A percentile compares a stretch with the other conserved stretches of the same genome.
These are phyloP conservation scores for Hormiphora californensis DNA, from an alignment of 37 sponge, comb jelly and placozoan genomes.

Conservation along the genomic window DNA sequence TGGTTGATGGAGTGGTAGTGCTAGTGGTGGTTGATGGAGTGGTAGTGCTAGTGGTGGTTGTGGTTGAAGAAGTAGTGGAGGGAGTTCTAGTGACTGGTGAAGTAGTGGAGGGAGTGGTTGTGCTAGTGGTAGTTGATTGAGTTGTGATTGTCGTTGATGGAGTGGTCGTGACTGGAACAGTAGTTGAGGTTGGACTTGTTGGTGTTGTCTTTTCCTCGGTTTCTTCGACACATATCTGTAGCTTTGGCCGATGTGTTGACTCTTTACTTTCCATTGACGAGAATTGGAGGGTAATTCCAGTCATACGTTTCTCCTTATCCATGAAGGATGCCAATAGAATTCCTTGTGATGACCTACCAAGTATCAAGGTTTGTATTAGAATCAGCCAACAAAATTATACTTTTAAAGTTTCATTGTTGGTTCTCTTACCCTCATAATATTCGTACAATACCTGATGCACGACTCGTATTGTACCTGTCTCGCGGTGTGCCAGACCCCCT, in stretches of 20 bases:
- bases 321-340: too few relatives aligned
- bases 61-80: not conserved
- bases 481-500: too few relatives aligned
- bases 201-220: not conserved
- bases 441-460: too few relatives aligned
- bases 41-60: not conserved
- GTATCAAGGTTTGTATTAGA: too few relatives aligned
- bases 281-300: not conserved
- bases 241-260: not conserved
- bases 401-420: too few relatives aligned
- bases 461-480: too few relatives aligned
- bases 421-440: too few relatives aligned
- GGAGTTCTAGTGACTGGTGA: not conserved
- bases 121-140: not conserved
- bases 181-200: not conserved
- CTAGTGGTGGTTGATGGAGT: not conserved
- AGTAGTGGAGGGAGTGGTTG: not conserved
- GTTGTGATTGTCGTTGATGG: not conserved
- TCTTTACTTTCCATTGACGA: not conserved
- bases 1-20: not conserved
- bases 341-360: too few relatives aligned
- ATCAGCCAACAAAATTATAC: too few relatives aligned
- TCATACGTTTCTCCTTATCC: not conserved
- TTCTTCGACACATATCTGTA: slow-evolving; percentile 7
- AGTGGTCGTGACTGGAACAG: not conserved